A percentile compares a stretch with the other conserved stretches of the same genome.
phyloP scores from a whole-genome alignment of 2,888 invertebrate species.

The Frankliniella fusca region DNA sequence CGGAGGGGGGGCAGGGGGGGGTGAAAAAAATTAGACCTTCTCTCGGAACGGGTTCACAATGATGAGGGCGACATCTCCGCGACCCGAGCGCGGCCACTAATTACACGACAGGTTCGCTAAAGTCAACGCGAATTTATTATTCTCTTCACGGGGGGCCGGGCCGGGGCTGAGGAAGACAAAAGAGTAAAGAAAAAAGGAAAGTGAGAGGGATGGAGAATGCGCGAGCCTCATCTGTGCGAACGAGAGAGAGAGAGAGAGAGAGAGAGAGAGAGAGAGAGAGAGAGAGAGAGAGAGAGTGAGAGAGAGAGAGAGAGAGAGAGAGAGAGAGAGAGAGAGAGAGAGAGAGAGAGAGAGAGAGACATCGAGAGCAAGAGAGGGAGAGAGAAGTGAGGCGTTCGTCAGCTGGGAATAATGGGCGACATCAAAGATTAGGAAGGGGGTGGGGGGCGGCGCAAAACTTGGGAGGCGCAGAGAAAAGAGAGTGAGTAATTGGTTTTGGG shows the following conservation, averaged over 20 bases:
- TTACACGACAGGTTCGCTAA: neutral
- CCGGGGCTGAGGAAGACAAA: neutral
- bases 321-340: too few species aligned
- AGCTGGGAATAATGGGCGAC: constrained; percentile 10
- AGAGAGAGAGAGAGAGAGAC: too few species aligned
- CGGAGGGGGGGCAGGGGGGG: too few species aligned
- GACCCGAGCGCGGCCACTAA: neutral
- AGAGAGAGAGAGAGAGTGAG: neutral
- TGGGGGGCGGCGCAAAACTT: neutral
- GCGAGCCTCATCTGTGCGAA: neutral
- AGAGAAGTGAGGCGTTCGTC: neutral
- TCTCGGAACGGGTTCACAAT: neutral
- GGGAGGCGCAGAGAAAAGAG: neutral
- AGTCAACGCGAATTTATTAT: neutral
- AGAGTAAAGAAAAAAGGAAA: neutral
- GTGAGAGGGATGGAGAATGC: neutral
- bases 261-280: neutral
- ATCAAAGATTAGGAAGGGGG: neutral
- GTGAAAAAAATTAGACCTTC: neutral
- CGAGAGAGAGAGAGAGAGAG: neutral
- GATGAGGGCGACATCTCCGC: neutral
- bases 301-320: neutral
- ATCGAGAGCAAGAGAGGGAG: too few species aligned
- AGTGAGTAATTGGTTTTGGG: neutral
- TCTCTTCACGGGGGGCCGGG: neutral